Percentiles rank a stretch among this genome's conserved stretches.
These are phyloP conservation scores for Drosophila putrida DNA, from an alignment of 2,888 invertebrate genomes.

Conservation along the genomic window DNA sequence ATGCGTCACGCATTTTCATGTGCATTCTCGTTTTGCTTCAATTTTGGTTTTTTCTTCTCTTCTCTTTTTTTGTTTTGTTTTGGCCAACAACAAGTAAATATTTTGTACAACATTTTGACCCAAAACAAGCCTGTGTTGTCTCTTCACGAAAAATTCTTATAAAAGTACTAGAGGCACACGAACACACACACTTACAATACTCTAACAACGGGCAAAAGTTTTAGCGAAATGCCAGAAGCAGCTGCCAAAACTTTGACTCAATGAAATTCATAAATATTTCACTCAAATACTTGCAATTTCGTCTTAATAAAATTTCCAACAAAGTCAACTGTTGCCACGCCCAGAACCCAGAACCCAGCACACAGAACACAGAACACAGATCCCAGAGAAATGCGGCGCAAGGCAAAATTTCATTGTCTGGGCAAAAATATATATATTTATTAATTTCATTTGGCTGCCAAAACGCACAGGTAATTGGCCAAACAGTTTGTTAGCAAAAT, in stretches of 20 bases:
- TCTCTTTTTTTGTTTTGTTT: constrained; percentile 2
- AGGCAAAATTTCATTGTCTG: constrained; percentile 16
- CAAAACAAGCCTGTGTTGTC: constrained; percentile 37
- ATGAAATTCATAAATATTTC: constrained; percentile 60
- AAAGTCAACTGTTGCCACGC: constrained; percentile 38
- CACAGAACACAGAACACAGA: neutral
- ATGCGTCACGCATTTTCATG: constrained; percentile 75
- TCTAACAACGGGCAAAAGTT: constrained; percentile 25
- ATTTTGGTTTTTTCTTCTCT: constrained; percentile 7
- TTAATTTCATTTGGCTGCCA: constrained; percentile 61
- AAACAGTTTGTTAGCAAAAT: constrained; percentile 47
- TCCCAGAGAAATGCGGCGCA: neutral
- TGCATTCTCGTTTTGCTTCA: constrained; percentile 22
- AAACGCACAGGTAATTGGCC: constrained; percentile 66
- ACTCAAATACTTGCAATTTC: constrained; percentile 36
- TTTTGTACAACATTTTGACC: constrained; percentile 54
- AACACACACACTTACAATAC: constrained; percentile 7
- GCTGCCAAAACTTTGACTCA: constrained; percentile 43
- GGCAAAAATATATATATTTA: constrained; percentile 44
- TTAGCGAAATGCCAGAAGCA: constrained; percentile 52
- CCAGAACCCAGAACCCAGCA: no score
- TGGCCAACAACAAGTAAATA: constrained; percentile 58
- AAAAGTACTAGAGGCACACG: neutral
- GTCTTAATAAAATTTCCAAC: constrained; percentile 55
- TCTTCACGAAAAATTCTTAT: constrained; percentile 14